Evolutionary conservation across 2,888 invertebrate genomes (phyloP).

Genomic region (Anthophora plumipes): DNA sequence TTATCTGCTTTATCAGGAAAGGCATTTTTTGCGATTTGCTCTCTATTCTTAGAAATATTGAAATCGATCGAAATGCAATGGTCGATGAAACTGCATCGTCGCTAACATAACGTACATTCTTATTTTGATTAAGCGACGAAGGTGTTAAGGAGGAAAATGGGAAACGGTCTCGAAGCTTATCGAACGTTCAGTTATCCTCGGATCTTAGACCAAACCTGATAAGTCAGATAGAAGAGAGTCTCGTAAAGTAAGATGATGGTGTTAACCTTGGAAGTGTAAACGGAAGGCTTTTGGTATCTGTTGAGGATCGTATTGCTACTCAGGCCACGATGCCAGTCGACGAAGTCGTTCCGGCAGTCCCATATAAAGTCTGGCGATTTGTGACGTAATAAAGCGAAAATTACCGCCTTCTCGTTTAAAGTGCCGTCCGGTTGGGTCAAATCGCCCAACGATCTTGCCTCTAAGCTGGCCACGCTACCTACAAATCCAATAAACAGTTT

Average conservation of each 20-base stretch:
- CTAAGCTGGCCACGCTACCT: conserved; percentile 75
- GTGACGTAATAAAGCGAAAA: conserved; percentile 74
- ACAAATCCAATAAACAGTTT: conserved; percentile 4
- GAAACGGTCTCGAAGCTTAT: background rate
- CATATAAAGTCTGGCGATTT: conserved; percentile 78
- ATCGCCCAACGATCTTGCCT: conserved; percentile 76
- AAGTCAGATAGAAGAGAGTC: too few species aligned
- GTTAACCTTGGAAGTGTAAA: conserved; percentile 80
- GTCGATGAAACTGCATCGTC: too few species aligned
- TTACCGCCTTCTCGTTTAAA: conserved; percentile 78
- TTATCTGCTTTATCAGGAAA: too few species aligned
- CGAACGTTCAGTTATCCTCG: background rate
- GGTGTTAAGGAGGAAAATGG: too few species aligned
- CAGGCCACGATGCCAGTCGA: conserved; percentile 78
- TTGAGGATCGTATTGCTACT: conserved; percentile 75
- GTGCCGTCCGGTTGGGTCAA: conserved; percentile 74
- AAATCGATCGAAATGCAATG: too few species aligned
- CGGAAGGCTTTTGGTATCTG: conserved; percentile 76
- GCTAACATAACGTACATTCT: too few species aligned
- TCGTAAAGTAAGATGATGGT: background rate
- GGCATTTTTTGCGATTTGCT: too few species aligned
- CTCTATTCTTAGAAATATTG: too few species aligned
- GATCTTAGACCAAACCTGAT: background rate
- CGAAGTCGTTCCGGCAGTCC: conserved; percentile 81
- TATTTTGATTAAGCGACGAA: too few species aligned